Base-by-base conservation (phyloP, 2,797 vertebrate species). In the Thalassophryne amazonica region DNA sequence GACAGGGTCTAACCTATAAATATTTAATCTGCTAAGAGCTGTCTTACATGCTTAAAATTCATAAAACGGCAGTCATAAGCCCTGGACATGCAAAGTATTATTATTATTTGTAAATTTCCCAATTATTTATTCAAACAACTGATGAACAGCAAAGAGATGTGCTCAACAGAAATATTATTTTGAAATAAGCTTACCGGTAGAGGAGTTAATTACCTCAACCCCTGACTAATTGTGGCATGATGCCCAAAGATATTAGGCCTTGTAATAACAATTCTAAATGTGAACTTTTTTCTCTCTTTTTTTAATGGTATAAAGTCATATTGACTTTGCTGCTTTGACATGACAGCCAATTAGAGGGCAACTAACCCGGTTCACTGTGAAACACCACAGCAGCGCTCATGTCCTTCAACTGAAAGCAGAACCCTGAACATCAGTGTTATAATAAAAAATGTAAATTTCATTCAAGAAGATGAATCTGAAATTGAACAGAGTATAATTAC, bases 11-110 rank as follows among this genome's bases (percentile, higher is more conserved):
- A 73, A 75, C 72, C 73, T 76, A 73, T 74, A 76, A 81, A 80
- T 76, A 81, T 58, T 69, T 63, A 56, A 77, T 69, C 56, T 54
- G 70, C 72, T 64, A 55, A n/a, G n/a, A n/a, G n/a, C n/a, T n/a
- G n/a, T n/a, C n/a, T n/a, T n/a, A n/a, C n/a, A n/a, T n/a, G n/a
- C n/a, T n/a, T n/a, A n/a, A n/a, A n/a, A n/a, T n/a, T n/a, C n/a
- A n/a, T n/a, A n/a, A n/a, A n/a, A n/a, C n/a, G n/a, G n/a, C n/a
- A n/a, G n/a, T n/a, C n/a, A n/a, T n/a, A n/a, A n/a, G n/a, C n/a
- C n/a, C n/a, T n/a, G n/a, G n/a, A n/a, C n/a, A n/a, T n/a, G n/a
- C n/a, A n/a, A n/a, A n/a, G n/a, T n/a, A n/a, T n/a, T n/a, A n/a
- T n/a, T n/a, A n/a, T n/a, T n/a, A n/a, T n/a, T n/a, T n/a, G n/a